Conservation (phyloP, 1,140 invertebrate genomes). For the Xylocopa sonorina region DNA sequence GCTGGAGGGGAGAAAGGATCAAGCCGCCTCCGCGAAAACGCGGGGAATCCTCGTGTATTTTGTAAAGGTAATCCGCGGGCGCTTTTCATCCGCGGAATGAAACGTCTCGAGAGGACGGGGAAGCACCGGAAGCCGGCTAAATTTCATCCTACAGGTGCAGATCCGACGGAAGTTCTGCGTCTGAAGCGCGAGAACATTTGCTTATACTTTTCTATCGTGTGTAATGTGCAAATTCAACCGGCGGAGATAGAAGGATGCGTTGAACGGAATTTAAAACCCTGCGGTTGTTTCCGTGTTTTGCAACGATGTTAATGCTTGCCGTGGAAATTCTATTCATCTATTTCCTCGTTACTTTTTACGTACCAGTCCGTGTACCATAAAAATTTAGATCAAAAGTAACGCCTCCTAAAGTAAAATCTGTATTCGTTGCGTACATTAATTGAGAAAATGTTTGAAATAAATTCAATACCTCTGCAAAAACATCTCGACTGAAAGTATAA, state of each 20-base stretch:
- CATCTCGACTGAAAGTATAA: neutral
- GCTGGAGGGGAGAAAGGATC: constrained; percentile 39
- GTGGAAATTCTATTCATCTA: too few relatives aligned
- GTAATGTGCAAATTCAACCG: constrained; percentile 26
- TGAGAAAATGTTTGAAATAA: neutral
- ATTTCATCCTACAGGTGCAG: constrained; percentile 34
- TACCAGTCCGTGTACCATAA: too few relatives aligned
- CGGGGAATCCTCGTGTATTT: constrained; percentile 55
- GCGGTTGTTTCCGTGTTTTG: neutral
- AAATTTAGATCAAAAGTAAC: too few relatives aligned
- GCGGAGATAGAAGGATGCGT: neutral
- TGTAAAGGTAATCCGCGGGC: constrained; percentile 62
- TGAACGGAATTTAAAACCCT: neutral
- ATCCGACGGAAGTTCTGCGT: constrained; percentile 22
- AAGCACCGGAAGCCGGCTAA: constrained; percentile 35
- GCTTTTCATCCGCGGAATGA: constrained; percentile 66
- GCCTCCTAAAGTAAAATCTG: too few relatives aligned
- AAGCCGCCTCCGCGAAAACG: constrained; percentile 30
- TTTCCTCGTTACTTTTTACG: too few relatives aligned
- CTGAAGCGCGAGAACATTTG: constrained; percentile 20
- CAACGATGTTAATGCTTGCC: neutral
- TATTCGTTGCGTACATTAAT: neutral
- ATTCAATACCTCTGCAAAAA: neutral
- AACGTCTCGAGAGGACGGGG: constrained; percentile 58
- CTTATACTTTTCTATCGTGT: constrained; percentile 5